Evolutionary conservation across 2,888 invertebrate genomes (phyloP).

Genomic region (Zaprionus obscuricornis): DNA sequence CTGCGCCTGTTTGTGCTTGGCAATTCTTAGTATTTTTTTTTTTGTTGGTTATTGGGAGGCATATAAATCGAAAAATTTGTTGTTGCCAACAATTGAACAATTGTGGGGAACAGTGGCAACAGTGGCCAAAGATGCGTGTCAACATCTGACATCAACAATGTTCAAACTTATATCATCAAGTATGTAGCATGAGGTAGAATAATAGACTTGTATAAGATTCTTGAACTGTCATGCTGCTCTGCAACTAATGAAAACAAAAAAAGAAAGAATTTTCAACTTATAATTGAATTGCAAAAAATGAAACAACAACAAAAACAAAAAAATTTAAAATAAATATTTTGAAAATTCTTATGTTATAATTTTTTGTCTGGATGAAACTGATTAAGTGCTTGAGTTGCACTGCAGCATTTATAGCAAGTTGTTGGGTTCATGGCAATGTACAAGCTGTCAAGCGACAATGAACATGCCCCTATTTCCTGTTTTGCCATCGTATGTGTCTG

Average conservation of each 20-base stretch:
- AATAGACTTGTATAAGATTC: too few species aligned
- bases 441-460: constrained; percentile 15
- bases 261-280: too few species aligned
- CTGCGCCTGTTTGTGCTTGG: not conserved
- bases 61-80: constrained; percentile 69
- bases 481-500: too few species aligned
- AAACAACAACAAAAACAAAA: too few species aligned
- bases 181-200: too few species aligned
- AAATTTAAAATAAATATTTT: too few species aligned
- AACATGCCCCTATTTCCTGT: constrained; percentile 24
- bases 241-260: too few species aligned
- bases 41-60: constrained; percentile 28
- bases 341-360: too few species aligned
- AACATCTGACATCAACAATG: constrained; percentile 46
- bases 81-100: constrained; percentile 18
- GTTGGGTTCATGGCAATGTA: constrained; percentile 33
- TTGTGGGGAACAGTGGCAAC: not conserved
- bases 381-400: constrained; percentile 49
- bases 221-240: too few species aligned
- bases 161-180: constrained; percentile 25
- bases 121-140: constrained; percentile 36
- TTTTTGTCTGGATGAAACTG: constrained; percentile 19
- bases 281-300: too few species aligned
- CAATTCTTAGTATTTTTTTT: not conserved
- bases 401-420: constrained; percentile 1